These are phyloP conservation scores for Arnoldichthys spilopterus DNA, from an alignment of 2,797 vertebrate species.

Conservation along the genomic window DNA sequence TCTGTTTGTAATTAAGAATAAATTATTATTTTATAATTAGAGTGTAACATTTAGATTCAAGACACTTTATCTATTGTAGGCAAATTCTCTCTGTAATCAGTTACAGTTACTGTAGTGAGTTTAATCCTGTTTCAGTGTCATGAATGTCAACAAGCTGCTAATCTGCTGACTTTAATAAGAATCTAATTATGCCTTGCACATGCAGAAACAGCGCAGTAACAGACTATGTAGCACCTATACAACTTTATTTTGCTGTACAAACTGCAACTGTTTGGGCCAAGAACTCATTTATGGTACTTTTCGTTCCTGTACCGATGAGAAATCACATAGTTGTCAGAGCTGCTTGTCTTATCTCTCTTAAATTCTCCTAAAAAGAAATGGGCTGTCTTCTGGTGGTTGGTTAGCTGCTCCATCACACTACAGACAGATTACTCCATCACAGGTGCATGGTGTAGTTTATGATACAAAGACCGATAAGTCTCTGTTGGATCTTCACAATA, in stretches of 20 bases:
- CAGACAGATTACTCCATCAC: constrained; percentile 26
- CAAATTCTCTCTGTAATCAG: neutral
- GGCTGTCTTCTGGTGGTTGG: constrained; percentile 4
- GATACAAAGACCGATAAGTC: constrained; percentile 11
- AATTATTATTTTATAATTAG: neutral
- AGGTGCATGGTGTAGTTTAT: constrained; percentile 8
- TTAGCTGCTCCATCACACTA: constrained; percentile 36
- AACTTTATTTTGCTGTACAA: neutral
- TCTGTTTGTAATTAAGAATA: neutral
- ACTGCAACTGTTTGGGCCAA: neutral
- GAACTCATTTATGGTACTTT: neutral
- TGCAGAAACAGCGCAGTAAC: neutral
- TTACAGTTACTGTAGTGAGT: neutral
- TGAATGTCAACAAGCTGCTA: neutral
- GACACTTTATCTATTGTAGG: neutral
- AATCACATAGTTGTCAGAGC: neutral
- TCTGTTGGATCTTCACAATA: neutral
- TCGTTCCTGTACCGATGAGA: constrained; percentile 7
- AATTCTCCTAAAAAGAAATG: constrained; percentile 25
- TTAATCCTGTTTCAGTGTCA: neutral
- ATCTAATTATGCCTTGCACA: neutral
- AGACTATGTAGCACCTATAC: neutral
- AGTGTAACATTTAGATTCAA: neutral
- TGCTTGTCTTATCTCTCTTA: constrained; percentile 21
- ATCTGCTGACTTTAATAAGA: neutral